phyloP scores from a whole-genome alignment of 2,113 vertebrate genomes.

The Gallinago media region DNA sequence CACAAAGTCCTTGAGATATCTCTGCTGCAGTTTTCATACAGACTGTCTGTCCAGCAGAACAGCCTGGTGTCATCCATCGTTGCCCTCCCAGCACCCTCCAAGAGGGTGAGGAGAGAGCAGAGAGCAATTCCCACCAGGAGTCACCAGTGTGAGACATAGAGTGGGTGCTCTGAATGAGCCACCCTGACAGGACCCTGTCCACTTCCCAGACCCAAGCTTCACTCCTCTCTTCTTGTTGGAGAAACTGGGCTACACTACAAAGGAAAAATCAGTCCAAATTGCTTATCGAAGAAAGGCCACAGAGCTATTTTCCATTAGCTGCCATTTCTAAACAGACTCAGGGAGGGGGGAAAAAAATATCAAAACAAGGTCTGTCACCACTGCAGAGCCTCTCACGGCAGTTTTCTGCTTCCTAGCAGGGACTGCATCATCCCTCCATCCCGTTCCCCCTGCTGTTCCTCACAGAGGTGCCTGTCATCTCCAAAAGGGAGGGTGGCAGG shows the following conservation, averaged over 20 bases:
- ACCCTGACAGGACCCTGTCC: not conserved
- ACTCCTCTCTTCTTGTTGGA: not conserved
- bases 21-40: not conserved
- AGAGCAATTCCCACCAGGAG: not conserved
- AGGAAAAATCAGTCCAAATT: not conserved
- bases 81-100: not conserved
- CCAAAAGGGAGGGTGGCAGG: not conserved
- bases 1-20: not conserved
- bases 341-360: not conserved
- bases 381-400: not conserved
- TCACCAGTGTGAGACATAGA: not conserved
- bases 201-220: not conserved
- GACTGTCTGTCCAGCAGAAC: not conserved
- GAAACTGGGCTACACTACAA: not conserved
- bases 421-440: not conserved
- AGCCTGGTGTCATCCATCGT: not conserved
- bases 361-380: not conserved
- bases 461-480: not conserved
- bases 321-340: not conserved
- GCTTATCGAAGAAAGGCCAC: not conserved
- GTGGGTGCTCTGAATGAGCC: not conserved
- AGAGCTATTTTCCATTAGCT: not conserved
- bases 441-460: not conserved
- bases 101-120: fast-evolving
- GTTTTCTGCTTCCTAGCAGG: not conserved